Evolutionary conservation across 1,140 invertebrate species (phyloP).

Genomic region (Bombus confusus): DNA sequence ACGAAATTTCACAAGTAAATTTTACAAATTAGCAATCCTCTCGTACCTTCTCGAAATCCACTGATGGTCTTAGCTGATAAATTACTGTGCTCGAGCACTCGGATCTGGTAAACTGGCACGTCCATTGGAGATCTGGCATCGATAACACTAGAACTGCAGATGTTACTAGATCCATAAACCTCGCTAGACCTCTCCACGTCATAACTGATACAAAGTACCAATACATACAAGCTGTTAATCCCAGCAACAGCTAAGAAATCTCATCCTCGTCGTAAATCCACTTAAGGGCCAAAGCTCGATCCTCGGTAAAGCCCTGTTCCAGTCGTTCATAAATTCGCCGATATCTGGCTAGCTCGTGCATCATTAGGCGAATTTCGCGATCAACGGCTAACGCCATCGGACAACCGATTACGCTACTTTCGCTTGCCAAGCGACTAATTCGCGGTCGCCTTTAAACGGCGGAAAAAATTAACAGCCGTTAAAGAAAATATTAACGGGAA

Average conservation of each 20-base stretch:
- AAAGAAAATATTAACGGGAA: too few species aligned
- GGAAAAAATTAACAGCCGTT: too few species aligned
- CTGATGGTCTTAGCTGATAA: too few species aligned
- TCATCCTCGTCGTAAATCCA: slow-evolving; percentile 20
- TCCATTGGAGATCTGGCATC: neutral
- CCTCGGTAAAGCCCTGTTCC: neutral
- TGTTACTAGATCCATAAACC: neutral
- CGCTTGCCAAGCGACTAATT: slow-evolving; percentile 49
- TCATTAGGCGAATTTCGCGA: slow-evolving; percentile 5
- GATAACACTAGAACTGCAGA: neutral
- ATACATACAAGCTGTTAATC: slow-evolving; percentile 3
- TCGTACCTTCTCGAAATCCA: too few species aligned
- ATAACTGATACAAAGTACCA: neutral
- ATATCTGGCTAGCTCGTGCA: neutral
- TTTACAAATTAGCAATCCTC: too few species aligned
- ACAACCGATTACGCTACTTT: slow-evolving; percentile 46
- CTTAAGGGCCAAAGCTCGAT: neutral
- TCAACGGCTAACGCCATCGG: slow-evolving; percentile 33
- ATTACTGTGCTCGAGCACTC: too few species aligned
- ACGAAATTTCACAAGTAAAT: too few species aligned
- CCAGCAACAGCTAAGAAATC: slow-evolving; percentile 19
- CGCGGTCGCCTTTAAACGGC: neutral
- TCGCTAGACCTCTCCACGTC: neutral
- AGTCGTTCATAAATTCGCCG: slow-evolving; percentile 6
- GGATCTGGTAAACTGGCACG: too few species aligned